These are phyloP conservation scores for Gracilinanus agilis DNA, from an alignment of 2,113 vertebrate species.

Conservation along the genomic window DNA sequence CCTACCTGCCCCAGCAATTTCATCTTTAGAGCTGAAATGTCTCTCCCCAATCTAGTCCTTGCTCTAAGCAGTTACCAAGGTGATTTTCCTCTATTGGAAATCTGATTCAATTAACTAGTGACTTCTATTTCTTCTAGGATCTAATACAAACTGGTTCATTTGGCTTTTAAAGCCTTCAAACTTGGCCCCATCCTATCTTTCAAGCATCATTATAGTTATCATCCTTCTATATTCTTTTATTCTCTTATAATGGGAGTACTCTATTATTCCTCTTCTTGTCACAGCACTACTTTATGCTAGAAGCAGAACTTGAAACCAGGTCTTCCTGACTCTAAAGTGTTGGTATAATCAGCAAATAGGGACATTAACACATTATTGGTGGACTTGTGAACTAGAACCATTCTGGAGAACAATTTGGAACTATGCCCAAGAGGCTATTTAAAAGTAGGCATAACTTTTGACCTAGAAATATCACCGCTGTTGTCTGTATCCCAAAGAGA, in stretches of 20 bases:
- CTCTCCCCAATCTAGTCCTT: neutral
- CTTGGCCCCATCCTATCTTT: neutral
- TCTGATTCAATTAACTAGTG: neutral
- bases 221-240: neutral
- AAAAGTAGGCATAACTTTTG: neutral
- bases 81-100: neutral
- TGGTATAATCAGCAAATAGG: neutral
- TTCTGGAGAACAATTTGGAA: neutral
- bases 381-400: neutral
- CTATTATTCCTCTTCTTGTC: too few relatives aligned
- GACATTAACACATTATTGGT: neutral
- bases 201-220: neutral
- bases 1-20: neutral
- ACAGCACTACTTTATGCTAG: neutral
- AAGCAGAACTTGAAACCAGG: neutral
- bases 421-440: neutral
- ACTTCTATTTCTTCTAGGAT: neutral
- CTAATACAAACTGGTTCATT: neutral
- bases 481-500: neutral
- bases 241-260: neutral
- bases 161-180: neutral
- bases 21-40: neutral
- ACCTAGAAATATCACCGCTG: neutral
- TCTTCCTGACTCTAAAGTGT: neutral
- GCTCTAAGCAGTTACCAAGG: neutral